Evolutionary conservation across 2,113 vertebrate species (phyloP), one percentile per base, ranked within the genome.

Genomic region (Bambusicola thoracicus): DNA sequence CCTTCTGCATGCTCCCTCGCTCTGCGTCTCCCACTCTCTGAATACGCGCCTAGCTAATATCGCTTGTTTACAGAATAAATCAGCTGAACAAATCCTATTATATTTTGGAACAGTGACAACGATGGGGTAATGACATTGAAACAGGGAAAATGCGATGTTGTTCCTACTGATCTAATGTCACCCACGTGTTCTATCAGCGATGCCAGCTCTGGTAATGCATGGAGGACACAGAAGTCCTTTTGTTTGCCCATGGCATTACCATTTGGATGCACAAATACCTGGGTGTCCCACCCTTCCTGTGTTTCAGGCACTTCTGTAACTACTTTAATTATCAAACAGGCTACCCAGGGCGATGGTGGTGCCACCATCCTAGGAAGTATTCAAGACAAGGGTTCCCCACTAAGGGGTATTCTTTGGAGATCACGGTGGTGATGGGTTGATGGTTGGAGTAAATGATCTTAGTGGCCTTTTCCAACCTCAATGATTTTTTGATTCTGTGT

Each of bases 41-140:
- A 93, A 25, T 29, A 82, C 22, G 4, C 27, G 90, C 51, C 97
- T 92, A 95, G 97, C 92, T 95, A 96, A 97, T 92, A 86, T 85
- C 16, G 30, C 90, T 90, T 87, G 94, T 95, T 87, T 55, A 80
- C 73, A 40, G 96, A 95, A 97, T 90, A 97, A 97, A 97, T 96
- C 96, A 96, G 96, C 95, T 40, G 61, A 93, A 95, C 94, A 96
- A 96, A 98, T 97, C 96, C 96, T 95, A 92, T 98, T 97, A 95
- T 94, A 93, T 94, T 95, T 94, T 97, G 97, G 96, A 97, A 81
- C 82, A 3, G 62, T 83, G 97, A 96, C 96, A 95, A 73, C 9
- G 25, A 63, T 7, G 0, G 87, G 67, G 87, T 82, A 92, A 96
- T 85, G 96, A 94, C 88, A 93, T 80, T 30, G 85, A 93, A 86